Percentiles rank a stretch among this genome's conserved stretches.
These are phyloP conservation scores for Calliphora vomitoria DNA, from an alignment of 2,888 invertebrate species.

Conservation along the genomic window DNA sequence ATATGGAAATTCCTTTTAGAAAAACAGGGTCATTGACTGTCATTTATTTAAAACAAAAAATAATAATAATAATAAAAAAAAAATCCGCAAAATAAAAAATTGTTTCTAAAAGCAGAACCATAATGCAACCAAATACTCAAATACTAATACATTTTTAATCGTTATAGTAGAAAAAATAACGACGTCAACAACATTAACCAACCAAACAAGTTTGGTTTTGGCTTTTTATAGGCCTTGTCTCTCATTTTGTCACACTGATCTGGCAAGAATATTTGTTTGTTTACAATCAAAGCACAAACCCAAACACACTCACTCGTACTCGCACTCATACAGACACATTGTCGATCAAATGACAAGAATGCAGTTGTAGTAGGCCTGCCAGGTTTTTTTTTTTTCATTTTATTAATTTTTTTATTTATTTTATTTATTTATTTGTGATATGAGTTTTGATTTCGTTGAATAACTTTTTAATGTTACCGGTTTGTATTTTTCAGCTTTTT, in stretches of 20 bases:
- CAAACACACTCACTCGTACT: constrained; percentile 1
- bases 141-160: constrained; percentile 19
- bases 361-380: constrained; percentile 33
- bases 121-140: constrained; percentile 2
- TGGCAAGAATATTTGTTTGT: constrained; percentile 66
- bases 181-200: neutral
- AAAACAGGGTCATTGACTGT: constrained; percentile 58
- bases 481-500: constrained; percentile 24
- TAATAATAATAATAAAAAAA: neutral
- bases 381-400: constrained; percentile 31
- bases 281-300: constrained; percentile 34
- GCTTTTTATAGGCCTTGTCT: constrained; percentile 1
- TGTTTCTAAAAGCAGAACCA: constrained; percentile 1
- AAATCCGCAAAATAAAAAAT: constrained; percentile 29
- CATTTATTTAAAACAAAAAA: constrained; percentile 16
- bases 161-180: constrained; percentile 5
- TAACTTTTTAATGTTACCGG: constrained; percentile 70
- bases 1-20: constrained; percentile 15
- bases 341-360: constrained; percentile 37
- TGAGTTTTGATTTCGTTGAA: constrained; percentile 73
- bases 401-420: neutral
- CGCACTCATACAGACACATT: too few relatives aligned
- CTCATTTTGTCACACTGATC: constrained; percentile 48
- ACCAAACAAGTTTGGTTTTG: constrained; percentile 51
- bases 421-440: constrained; percentile 66